Base-by-base conservation (phyloP, 2,797 vertebrate species). In the Esox lucius region DNA sequence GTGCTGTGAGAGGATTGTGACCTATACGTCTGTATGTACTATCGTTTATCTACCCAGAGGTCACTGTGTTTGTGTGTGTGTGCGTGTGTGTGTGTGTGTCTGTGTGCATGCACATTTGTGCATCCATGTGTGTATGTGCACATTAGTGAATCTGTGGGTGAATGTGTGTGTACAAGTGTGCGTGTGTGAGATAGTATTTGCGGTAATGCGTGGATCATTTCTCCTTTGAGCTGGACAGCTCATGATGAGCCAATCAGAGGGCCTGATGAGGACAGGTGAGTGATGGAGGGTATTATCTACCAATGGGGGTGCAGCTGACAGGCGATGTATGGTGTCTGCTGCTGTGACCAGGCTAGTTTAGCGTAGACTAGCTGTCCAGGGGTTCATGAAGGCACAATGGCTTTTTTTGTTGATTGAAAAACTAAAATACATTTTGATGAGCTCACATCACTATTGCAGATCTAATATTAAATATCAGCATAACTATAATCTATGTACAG, bases 191-290 rank as follows among this genome's bases (percentile, higher is more conserved):
- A 12, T 39, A 1, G n/a, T 39, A 31, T 35, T 53, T 61, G 81
- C 86, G 82, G 68, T 80, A 86, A 88, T 80, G 88, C 86, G 78
- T 83, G 64, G 78, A 82, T 81, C 77, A 82, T 86, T 24, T 71
- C 70, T 59, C 48, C 71, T 79, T 86, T 67, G 82, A 77, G 80
- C 82, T 75, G 85, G 90, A 87, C 89, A 88, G 87, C 83, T 85
- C 78, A 91, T 93, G 89, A 93, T 86, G 88, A 91, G 87, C 87
- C 91, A 91, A 90, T 91, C 90, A 89, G 78, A 13, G n/a, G 53
- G 59, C 70, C 85, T 87, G 89, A 91, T 90, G 87, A 87, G 82
- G 79, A 81, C 69, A 66, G 78, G 74, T 89, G 91, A 92, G 87
- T 81, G 90, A 93, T 89, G 86, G 78, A 89, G 86, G 77, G 83